These are phyloP conservation scores for Fratercula arctica DNA, from an alignment of 2,797 vertebrate species.

Conservation along the genomic window DNA sequence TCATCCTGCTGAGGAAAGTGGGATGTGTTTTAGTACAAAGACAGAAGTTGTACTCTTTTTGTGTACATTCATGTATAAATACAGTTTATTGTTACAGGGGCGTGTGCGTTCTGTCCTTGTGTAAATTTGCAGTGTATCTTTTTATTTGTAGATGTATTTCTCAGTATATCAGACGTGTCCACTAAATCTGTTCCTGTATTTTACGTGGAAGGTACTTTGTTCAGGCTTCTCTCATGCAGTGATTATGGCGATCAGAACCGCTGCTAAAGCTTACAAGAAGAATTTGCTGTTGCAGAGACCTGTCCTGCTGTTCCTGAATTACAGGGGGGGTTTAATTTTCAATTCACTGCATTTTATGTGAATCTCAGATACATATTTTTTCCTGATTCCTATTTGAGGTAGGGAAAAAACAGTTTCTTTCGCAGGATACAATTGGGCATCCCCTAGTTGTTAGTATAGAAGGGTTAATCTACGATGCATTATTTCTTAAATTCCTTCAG, in stretches of 20 bases:
- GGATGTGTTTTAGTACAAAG: not conserved
- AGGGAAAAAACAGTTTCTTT: not conserved
- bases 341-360: not conserved
- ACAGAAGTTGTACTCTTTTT: not conserved
- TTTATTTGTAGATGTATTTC: not conserved
- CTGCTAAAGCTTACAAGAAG: not conserved
- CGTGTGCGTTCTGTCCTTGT: not conserved
- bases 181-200: not conserved
- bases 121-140: not conserved
- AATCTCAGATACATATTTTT: not conserved
- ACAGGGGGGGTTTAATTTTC: not conserved
- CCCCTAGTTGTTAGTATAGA: not conserved
- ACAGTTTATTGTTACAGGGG: not conserved
- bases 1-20: not conserved
- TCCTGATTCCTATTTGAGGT: not conserved
- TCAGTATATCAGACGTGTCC: not conserved
- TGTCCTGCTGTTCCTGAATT: not conserved
- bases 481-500: conserved; percentile 32
- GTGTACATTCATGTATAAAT: not conserved
- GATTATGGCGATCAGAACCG: not conserved
- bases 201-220: not conserved
- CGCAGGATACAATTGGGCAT: not conserved
- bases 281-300: not conserved
- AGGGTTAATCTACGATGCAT: conserved; percentile 7
- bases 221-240: not conserved